phyloP scores from a whole-genome alignment of 2,113 vertebrate genomes.

The Alces alces region DNA sequence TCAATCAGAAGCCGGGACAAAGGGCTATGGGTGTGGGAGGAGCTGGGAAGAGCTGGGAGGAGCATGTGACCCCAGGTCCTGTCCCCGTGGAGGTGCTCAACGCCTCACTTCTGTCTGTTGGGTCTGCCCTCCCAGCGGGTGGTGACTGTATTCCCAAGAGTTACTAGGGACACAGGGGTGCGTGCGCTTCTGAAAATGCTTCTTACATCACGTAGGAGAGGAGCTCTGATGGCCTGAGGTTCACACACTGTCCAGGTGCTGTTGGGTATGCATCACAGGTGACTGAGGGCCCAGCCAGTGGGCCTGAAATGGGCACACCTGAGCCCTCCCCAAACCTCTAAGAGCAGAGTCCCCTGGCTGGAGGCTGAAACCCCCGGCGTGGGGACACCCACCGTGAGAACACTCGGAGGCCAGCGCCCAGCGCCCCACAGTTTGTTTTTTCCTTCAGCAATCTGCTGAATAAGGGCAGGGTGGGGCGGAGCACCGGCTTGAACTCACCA shows the following conservation, averaged over 20 bases:
- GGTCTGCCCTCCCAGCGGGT: not conserved
- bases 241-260: not conserved
- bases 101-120: rapidly evolving
- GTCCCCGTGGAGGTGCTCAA: not conserved
- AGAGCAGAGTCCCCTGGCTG: not conserved
- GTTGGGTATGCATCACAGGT: too few relatives aligned
- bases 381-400: not conserved
- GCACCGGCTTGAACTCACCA: constrained; percentile 41
- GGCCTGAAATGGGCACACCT: rapidly evolving
- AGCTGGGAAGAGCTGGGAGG: not conserved
- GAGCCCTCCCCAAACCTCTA: too few relatives aligned
- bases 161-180: not conserved
- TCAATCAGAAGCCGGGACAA: rapidly evolving
- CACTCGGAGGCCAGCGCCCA: not conserved
- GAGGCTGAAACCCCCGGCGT: not conserved
- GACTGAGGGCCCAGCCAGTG: not conserved
- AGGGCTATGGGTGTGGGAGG: rapidly evolving
- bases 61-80: not conserved
- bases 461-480: constrained; percentile 66
- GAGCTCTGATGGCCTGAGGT: not conserved
- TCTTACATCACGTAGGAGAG: not conserved
- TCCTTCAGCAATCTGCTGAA: constrained; percentile 42
- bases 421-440: rapidly evolving
- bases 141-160: not conserved
- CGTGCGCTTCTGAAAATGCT: not conserved